Conservation (phyloP, 2,113 vertebrate genomes). For the Microcebus ravelobensis region DNA sequence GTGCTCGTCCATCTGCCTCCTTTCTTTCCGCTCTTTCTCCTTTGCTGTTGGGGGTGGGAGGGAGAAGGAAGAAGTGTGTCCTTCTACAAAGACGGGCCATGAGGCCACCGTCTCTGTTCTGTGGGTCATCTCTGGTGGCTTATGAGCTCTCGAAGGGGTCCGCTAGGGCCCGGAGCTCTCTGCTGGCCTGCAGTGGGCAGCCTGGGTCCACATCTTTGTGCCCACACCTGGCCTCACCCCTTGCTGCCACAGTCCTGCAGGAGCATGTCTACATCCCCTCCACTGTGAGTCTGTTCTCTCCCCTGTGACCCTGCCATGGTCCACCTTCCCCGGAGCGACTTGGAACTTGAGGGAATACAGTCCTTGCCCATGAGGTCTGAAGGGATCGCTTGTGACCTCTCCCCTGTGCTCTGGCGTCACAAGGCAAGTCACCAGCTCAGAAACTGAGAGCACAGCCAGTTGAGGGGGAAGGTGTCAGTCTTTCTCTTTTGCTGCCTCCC, state of each 20-base stretch:
- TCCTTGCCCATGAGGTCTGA: background rate
- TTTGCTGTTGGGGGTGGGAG: background rate
- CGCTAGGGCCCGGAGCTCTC: no score
- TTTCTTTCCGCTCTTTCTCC: background rate
- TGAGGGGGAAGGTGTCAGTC: background rate
- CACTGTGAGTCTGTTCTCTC: background rate
- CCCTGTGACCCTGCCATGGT: accelerated
- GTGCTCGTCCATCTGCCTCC: accelerated
- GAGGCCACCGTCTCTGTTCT: background rate
- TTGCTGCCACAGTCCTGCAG: no score
- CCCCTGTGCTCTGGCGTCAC: background rate
- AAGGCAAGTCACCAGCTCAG: background rate
- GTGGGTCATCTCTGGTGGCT: background rate
- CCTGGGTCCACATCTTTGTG: no score
- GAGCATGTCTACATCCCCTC: accelerated
- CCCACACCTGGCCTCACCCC: background rate
- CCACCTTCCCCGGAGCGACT: background rate
- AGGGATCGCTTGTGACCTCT: accelerated
- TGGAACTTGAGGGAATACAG: background rate
- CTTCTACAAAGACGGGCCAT: background rate
- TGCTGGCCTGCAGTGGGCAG: background rate
- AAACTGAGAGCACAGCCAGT: background rate
- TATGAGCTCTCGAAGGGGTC: accelerated
- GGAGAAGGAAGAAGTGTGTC: background rate
- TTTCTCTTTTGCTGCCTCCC: background rate